phyloP scores from a whole-genome alignment of 1,140 invertebrate genomes.

The Hyles euphorbiae region DNA sequence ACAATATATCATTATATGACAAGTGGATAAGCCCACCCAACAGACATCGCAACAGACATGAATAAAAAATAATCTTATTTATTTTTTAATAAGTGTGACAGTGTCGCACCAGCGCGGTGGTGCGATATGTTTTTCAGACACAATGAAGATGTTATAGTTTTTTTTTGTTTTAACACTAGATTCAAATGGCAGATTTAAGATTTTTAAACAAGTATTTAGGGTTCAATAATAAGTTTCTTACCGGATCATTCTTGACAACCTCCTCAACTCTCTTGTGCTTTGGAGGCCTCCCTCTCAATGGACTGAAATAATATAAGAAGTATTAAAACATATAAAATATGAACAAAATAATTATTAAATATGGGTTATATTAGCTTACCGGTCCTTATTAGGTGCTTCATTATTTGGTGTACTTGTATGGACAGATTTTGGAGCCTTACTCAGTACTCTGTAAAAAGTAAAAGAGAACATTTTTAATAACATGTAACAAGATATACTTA shows the following conservation, averaged over 20 bases:
- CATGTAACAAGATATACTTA: too few species aligned
- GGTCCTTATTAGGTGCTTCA: slow-evolving; percentile 48
- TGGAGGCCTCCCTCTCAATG: slow-evolving; percentile 52
- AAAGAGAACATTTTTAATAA: too few species aligned
- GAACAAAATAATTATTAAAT: not conserved
- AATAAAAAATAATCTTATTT: too few species aligned
- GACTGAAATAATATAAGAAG: slow-evolving; percentile 25
- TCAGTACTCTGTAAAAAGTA: slow-evolving; percentile 34
- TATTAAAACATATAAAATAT: not conserved
- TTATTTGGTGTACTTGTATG: slow-evolving; percentile 51
- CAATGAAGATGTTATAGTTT: too few species aligned
- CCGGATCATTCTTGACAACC: slow-evolving; percentile 56
- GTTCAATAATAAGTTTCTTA: slow-evolving; percentile 26
- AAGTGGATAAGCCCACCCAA: too few species aligned
- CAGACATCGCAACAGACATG: too few species aligned
- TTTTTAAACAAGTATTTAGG: too few species aligned
- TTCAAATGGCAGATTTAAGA: too few species aligned
- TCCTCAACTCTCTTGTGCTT: slow-evolving; percentile 65
- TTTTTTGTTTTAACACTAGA: too few species aligned
- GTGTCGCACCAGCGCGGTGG: too few species aligned
- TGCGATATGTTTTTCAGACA: too few species aligned
- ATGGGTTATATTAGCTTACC: slow-evolving; percentile 29
- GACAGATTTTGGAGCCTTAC: slow-evolving; percentile 46
- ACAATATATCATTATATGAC: not conserved
- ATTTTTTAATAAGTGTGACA: too few species aligned